Evolutionary conservation across 2,113 vertebrate genomes (phyloP), one percentile per base, ranked within the genome.

Genomic region (Pangasianodon hypophthalmus): DNA sequence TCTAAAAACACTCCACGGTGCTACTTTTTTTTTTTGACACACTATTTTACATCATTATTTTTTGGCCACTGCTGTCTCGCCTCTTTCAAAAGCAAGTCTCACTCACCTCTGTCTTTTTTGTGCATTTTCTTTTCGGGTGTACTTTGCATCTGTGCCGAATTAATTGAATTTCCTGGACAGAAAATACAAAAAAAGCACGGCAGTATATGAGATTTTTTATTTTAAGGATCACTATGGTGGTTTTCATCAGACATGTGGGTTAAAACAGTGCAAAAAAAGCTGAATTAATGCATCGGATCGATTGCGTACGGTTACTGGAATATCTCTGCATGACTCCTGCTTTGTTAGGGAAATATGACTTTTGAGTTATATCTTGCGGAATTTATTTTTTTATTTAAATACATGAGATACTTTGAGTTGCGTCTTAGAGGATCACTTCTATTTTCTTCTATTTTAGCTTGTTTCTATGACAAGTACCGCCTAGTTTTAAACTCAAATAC

Each of bases 1-100:
- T 96, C 94, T 92, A 95, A 96, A 96, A 94, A 96, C 94, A 93
- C 93, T 90, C 94, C 91, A 91, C 64, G 93, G n/a, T 46, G 67
- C 91, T 86, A 89, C 88, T 94, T 95, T 95, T 94, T 93, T 93
- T n/a, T 85, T 52, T 37, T 41, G 60, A 64, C 60, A 91, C 93
- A 94, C 95, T 94, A 95, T 96, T 95, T 95, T 89, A 92, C 93
- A 93, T 95, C 93, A 96, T 96, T 95, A 94, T 91, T 93, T 94
- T 88, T 91, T 95, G 88, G 87, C 92, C 93, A 88, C 93, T 91
- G 93, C 92, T 87, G 88, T 91, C 87, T 90, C 46, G 85, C 82
- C 86, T 67, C 60, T 89, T 58, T 84, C 75, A 46, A 71, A 87
- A 88, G 85, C 83, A 67, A 62, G 83, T 89, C 75, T 91, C 62